These are phyloP conservation scores for Drosophila anomalata DNA, from an alignment of 2,888 invertebrate species.

Conservation along the genomic window DNA sequence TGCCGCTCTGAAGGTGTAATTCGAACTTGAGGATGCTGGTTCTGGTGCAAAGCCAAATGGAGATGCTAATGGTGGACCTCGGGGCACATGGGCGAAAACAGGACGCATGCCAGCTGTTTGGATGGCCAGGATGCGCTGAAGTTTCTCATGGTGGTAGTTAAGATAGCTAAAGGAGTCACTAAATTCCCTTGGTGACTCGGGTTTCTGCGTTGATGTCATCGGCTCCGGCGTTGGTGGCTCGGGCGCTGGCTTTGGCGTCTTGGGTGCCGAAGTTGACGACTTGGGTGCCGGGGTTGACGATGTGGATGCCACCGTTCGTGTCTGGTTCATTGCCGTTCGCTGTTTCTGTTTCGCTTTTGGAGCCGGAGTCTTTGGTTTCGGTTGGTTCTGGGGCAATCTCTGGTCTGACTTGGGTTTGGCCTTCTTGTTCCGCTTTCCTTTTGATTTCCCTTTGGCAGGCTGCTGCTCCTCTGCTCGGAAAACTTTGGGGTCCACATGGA, in stretches of 20 bases:
- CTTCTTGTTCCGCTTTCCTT: conserved; percentile 7
- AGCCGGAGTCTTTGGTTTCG: not conserved
- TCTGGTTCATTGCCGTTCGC: too few relatives aligned
- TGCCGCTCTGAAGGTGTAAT: conserved; percentile 5
- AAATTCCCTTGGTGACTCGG: conserved; percentile 10
- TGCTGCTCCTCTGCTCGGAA: not conserved
- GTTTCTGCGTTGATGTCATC: not conserved
- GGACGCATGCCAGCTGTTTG: conserved; percentile 11
- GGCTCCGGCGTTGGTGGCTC: not conserved
- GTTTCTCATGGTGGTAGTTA: conserved; percentile 46
- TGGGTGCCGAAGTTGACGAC: too few relatives aligned
- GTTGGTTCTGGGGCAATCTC: not conserved
- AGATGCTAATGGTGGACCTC: conserved; percentile 1
- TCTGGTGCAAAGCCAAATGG: not conserved
- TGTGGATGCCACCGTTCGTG: too few relatives aligned
- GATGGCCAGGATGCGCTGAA: conserved; percentile 48
- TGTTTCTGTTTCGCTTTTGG: too few relatives aligned
- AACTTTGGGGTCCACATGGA: conserved; percentile 33
- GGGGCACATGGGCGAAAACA: not conserved
- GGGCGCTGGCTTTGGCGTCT: not conserved
- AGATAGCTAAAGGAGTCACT: conserved; percentile 49
- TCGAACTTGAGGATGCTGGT: not conserved
- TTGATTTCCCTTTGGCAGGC: conserved; percentile 4
- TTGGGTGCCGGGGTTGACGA: not conserved
- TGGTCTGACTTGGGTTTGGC: not conserved